Conservation (phyloP, 2,797 vertebrate genomes). For the Oryzias sinensis region DNA sequence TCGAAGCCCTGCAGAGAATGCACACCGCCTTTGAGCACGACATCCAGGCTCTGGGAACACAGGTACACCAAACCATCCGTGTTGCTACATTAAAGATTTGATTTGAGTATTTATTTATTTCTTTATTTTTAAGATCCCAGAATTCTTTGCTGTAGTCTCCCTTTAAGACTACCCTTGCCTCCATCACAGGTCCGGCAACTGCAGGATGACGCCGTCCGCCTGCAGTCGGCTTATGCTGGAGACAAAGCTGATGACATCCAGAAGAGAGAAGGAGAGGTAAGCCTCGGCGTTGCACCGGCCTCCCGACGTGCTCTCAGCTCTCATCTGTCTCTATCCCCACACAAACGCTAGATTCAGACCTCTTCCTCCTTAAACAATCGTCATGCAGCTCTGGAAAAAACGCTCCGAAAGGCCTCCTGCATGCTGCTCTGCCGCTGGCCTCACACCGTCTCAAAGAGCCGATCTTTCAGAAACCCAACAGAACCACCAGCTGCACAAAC, state of each 20-base stretch:
- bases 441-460: slow-evolving; percentile 11
- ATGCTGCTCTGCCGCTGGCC: slow-evolving; percentile 53
- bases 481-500: neutral
- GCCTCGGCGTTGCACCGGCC: slow-evolving; percentile 1
- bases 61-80: slow-evolving; percentile 71
- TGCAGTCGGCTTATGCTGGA: slow-evolving; percentile 92
- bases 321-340: no score
- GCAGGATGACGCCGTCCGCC: slow-evolving; percentile 91
- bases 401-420: slow-evolving; percentile 1
- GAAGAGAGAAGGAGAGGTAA: slow-evolving; percentile 85
- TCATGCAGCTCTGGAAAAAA: no score
- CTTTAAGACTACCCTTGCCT: neutral
- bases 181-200: slow-evolving; percentile 87
- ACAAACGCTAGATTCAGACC: no score
- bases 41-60: slow-evolving; percentile 93
- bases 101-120: no score
- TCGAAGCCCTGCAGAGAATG: slow-evolving; percentile 93
- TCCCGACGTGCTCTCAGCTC: no score
- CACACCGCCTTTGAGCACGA: slow-evolving; percentile 94
- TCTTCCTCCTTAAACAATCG: no score
- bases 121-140: no score
- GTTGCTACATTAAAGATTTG: no score
- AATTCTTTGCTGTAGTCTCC: neutral
- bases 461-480: neutral
- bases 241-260: slow-evolving; percentile 97